phyloP scores from a whole-genome alignment of 2,888 invertebrate species.

The Noctuana brunneofusca region DNA sequence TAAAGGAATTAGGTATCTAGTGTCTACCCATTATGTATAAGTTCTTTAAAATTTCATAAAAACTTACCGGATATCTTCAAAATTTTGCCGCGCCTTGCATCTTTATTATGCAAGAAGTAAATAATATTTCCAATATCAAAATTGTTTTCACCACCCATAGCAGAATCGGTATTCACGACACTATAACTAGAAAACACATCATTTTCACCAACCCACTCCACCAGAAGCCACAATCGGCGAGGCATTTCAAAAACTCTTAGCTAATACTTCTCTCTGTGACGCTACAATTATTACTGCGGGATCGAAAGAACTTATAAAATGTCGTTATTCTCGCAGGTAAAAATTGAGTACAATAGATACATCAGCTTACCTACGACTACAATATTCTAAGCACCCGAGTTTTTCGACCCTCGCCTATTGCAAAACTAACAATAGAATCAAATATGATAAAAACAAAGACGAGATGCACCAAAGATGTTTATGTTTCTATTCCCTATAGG shows the following conservation, averaged over 20 bases:
- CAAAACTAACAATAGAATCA: slow-evolving; percentile 31
- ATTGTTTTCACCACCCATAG: slow-evolving; percentile 47
- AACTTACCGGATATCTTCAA: slow-evolving; percentile 58
- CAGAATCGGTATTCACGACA: slow-evolving; percentile 51
- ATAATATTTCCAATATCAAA: slow-evolving; percentile 53
- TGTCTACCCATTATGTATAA: no score
- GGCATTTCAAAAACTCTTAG: slow-evolving; percentile 47
- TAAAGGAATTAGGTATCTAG: no score
- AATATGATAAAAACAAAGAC: slow-evolving; percentile 29
- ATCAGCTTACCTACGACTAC: slow-evolving; percentile 31
- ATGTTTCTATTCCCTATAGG: not conserved
- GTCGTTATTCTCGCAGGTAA: slow-evolving; percentile 43
- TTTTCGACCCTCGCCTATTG: slow-evolving; percentile 36
- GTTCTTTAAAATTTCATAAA: no score
- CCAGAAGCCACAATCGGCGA: slow-evolving; percentile 58
- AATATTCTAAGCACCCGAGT: slow-evolving; percentile 31
- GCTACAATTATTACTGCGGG: slow-evolving; percentile 39
- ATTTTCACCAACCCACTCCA: slow-evolving; percentile 61
- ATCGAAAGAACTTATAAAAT: slow-evolving; percentile 21
- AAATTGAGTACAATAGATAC: slow-evolving; percentile 43
- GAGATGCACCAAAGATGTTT: slow-evolving; percentile 10
- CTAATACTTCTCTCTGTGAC: slow-evolving; percentile 23
- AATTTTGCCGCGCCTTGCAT: slow-evolving; percentile 54
- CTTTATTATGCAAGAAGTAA: slow-evolving; percentile 46
- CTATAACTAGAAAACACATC: slow-evolving; percentile 56